phyloP scores from a whole-genome alignment of 2,113 vertebrate species.

The Propithecus coquereli region DNA sequence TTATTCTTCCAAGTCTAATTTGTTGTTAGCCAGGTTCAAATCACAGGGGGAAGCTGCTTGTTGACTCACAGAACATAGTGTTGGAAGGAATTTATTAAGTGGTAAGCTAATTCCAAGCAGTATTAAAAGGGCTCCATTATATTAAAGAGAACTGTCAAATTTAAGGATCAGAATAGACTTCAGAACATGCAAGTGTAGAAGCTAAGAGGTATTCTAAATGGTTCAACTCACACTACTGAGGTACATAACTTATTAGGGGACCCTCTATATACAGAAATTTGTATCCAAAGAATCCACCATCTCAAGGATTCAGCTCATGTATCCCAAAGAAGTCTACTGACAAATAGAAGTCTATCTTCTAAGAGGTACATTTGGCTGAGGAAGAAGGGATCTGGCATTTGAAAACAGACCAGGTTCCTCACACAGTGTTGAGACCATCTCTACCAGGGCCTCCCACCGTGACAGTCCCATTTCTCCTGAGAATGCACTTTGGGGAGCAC shows the following conservation, averaged over 20 bases:
- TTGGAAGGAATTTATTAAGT: constrained; percentile 64
- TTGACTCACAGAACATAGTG: constrained; percentile 42
- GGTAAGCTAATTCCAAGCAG: constrained; percentile 36
- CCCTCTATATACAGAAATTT: neutral
- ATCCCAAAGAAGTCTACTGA: neutral
- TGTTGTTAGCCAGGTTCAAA: constrained; percentile 46
- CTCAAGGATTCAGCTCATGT: neutral
- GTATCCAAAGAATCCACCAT: neutral
- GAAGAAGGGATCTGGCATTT: neutral
- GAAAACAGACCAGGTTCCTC: neutral
- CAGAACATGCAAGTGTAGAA: neutral
- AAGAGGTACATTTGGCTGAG: neutral
- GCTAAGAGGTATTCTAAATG: neutral
- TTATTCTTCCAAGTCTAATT: constrained; percentile 54
- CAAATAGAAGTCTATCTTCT: neutral
- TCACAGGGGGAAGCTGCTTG: constrained; percentile 54
- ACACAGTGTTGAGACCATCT: neutral
- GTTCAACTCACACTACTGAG: neutral
- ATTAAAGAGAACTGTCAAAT: constrained; percentile 47
- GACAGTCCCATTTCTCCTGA: neutral
- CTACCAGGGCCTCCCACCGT: rapidly evolving
- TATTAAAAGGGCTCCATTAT: constrained; percentile 16
- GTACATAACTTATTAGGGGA: neutral
- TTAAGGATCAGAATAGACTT: constrained; percentile 36
- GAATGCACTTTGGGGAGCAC: neutral